Conservation (phyloP, 2,797 vertebrate genomes). For the Tapirus indicus region DNA sequence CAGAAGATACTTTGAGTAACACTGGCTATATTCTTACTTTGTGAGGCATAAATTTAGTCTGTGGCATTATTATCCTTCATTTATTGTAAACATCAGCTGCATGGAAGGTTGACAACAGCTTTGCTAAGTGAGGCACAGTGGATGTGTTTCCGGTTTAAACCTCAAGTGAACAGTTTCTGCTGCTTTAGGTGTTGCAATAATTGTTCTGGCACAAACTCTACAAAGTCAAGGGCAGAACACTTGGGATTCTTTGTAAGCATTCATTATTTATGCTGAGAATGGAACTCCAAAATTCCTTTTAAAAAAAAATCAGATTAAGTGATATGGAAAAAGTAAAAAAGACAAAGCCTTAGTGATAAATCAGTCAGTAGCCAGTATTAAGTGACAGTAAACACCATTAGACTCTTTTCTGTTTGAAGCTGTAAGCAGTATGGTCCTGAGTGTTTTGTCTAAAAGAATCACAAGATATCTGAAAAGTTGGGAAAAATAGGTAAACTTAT, state of each 20-base stretch:
- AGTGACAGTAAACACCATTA: conserved; percentile 52
- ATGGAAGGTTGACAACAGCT: not conserved
- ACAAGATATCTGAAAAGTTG: not conserved
- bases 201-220: conserved; percentile 54
- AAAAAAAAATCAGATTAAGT: conserved; percentile 55
- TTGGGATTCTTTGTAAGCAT: conserved; percentile 68
- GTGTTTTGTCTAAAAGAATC: not conserved
- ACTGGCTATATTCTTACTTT: not conserved
- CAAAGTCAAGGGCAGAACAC: conserved; percentile 62
- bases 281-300: conserved; percentile 28
- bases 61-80: not conserved
- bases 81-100: conserved; percentile 23
- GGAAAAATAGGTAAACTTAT: not conserved
- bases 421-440: not conserved
- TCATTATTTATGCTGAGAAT: conserved; percentile 73
- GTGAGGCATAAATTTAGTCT: conserved; percentile 23
- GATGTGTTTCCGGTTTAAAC: conserved; percentile 22
- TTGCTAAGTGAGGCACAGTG: not conserved
- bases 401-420: conserved; percentile 26
- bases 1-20: conserved; percentile 40
- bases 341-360: conserved; percentile 45
- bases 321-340: conserved; percentile 56
- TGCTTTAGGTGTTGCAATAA: conserved; percentile 20
- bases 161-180: conserved; percentile 6
- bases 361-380: conserved; percentile 49